A percentile compares a stretch with the other conserved stretches of the same genome.
Evolutionary conservation across 1,140 invertebrate genomes (phyloP).

Genomic region (Augochlora pura): DNA sequence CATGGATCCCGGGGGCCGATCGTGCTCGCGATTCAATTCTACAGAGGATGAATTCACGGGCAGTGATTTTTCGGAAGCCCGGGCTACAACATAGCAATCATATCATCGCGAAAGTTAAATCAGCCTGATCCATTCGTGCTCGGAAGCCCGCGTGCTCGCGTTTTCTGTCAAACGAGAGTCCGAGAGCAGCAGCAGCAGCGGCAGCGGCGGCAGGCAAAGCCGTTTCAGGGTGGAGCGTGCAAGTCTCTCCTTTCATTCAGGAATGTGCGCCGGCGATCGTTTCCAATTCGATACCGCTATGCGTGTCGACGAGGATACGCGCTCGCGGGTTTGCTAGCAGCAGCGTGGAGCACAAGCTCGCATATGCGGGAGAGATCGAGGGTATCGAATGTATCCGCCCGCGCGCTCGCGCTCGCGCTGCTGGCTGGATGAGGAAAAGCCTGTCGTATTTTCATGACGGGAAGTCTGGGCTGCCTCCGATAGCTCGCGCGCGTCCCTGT

Average conservation of each 20-base stretch:
- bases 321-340: not conserved
- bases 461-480: slow-evolving; percentile 34
- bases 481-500: slow-evolving; percentile 53
- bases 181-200: too few species aligned
- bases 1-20: too few species aligned
- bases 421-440: slow-evolving; percentile 48
- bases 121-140: not conserved
- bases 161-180: slow-evolving; percentile 28
- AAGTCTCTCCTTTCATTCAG: slow-evolving; percentile 31
- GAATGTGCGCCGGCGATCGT: slow-evolving; percentile 27
- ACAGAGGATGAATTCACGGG: too few species aligned
- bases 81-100: not conserved
- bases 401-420: too few species aligned
- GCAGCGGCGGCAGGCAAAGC: slow-evolving; percentile 14
- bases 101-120: slow-evolving; percentile 1
- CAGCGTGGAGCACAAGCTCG: not conserved
- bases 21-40: too few species aligned
- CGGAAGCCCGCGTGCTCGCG: slow-evolving; percentile 3
- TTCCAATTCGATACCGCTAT: slow-evolving; percentile 42
- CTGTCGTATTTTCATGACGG: slow-evolving; percentile 58
- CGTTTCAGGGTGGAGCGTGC: not conserved
- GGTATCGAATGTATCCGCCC: slow-evolving; percentile 36
- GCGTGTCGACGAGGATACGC: slow-evolving; percentile 24
- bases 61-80: too few species aligned
- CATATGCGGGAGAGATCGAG: slow-evolving; percentile 17